Percentiles rank a stretch among this genome's conserved stretches.
Conservation (phyloP, 1,140 invertebrate genomes). For the Hycleus phaleratus region DNA sequence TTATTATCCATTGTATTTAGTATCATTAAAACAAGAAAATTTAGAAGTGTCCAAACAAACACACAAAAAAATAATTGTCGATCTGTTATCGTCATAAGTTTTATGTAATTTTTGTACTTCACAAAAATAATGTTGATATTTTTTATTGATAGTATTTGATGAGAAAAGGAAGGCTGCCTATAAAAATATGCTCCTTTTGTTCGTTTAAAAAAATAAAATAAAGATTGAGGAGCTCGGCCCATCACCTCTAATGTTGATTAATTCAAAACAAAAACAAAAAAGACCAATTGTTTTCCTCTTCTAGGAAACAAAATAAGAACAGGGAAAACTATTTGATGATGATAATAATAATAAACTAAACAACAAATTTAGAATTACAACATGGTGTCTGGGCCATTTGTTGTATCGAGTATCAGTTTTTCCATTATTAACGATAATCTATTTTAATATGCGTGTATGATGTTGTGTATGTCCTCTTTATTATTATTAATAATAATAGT, state of each 20-base stretch:
- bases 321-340: slow-evolving; percentile 36
- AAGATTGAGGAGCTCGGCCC: slow-evolving; percentile 18
- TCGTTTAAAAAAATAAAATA: background rate
- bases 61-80: slow-evolving; percentile 21
- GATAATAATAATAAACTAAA: slow-evolving; percentile 28
- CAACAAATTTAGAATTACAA: slow-evolving; percentile 21
- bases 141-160: slow-evolving; percentile 33
- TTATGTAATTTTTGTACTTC: slow-evolving; percentile 31
- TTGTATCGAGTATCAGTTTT: slow-evolving; percentile 37
- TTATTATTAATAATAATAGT: slow-evolving; percentile 26
- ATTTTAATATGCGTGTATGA: slow-evolving; percentile 42
- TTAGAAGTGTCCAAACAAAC: background rate
- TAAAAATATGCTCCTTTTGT: slow-evolving; percentile 4
- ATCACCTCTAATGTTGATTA: slow-evolving; percentile 6
- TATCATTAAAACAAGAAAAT: background rate
- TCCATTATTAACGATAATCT: slow-evolving; percentile 33
- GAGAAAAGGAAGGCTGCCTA: slow-evolving; percentile 17
- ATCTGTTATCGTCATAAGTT: slow-evolving; percentile 34
- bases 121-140: slow-evolving; percentile 37
- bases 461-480: slow-evolving; percentile 40
- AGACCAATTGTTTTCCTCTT: background rate
- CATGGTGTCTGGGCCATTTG: slow-evolving; percentile 36
- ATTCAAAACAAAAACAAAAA: background rate
- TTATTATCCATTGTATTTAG: slow-evolving; percentile 21
- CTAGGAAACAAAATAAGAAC: slow-evolving; percentile 15